Conservation (phyloP, 2,888 invertebrate species). For the Mythimna albipuncta region DNA sequence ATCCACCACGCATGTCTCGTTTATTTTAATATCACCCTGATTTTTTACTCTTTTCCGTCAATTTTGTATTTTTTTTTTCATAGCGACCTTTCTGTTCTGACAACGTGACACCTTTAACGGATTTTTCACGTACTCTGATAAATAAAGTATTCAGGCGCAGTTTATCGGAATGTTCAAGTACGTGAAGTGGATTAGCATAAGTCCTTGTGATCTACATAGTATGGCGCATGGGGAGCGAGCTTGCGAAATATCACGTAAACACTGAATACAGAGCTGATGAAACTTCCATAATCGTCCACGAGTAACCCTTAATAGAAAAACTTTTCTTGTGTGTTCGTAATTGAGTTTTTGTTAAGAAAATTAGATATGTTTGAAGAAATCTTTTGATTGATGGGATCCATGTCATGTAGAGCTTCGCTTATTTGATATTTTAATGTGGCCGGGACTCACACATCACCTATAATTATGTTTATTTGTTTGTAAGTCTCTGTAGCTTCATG, state of each 20-base stretch:
- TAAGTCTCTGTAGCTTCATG: conserved; percentile 45
- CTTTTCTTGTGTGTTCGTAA: conserved; percentile 67
- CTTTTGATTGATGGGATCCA: conserved; percentile 60
- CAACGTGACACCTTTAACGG: conserved; percentile 81
- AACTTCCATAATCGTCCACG: conserved; percentile 75
- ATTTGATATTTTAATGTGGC: conserved; percentile 56
- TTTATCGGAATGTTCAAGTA: conserved; percentile 60
- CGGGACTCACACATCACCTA: conserved; percentile 48
- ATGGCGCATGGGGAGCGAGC: conserved; percentile 33
- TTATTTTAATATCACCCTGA: conserved; percentile 85
- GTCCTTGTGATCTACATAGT: conserved; percentile 74
- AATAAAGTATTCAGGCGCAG: conserved; percentile 67
- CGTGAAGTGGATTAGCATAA: conserved; percentile 72
- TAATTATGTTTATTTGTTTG: conserved; percentile 45
- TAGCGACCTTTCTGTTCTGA: conserved; percentile 72
- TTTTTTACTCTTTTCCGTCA: conserved; percentile 83
- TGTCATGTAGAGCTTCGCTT: conserved; percentile 60
- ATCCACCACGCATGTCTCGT: conserved; percentile 78
- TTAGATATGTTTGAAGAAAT: conserved; percentile 64
- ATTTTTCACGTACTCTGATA: conserved; percentile 70
- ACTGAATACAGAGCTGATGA: conserved; percentile 66
- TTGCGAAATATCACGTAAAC: conserved; percentile 62
- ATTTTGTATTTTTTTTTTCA: conserved; percentile 76
- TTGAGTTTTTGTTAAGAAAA: conserved; percentile 69
- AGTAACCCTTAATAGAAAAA: conserved; percentile 77